phyloP scores from a whole-genome alignment of 2,888 invertebrate species.

The Teinopalpus imperialis region DNA sequence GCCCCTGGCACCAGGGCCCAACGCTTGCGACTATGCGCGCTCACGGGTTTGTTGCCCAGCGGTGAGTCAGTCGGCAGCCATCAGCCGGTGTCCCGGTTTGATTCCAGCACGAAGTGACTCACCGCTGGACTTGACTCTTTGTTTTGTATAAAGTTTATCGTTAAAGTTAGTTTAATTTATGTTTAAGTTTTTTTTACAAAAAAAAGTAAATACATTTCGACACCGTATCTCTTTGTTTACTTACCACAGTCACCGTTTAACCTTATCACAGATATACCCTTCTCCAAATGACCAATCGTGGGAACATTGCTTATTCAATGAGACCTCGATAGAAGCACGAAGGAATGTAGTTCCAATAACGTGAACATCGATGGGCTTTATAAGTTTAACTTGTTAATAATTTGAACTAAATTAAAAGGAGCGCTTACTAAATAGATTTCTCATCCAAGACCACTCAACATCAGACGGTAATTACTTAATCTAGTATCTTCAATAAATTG shows the following conservation, averaged over 20 bases:
- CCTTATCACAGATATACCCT: neutral
- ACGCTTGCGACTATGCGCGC: constrained; percentile 80
- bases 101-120: constrained; percentile 63
- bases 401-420: no score
- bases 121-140: constrained; percentile 65
- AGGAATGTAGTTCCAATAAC: no score
- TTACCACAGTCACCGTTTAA: constrained; percentile 11
- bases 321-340: no score
- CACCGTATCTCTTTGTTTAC: constrained; percentile 58
- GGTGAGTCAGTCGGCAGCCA: constrained; percentile 62
- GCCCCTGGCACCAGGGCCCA: constrained; percentile 57
- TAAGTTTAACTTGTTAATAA: no score
- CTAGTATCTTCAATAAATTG: no score
- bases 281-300: constrained; percentile 7
- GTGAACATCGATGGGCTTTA: no score
- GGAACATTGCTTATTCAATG: no score
- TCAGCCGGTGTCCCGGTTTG: neutral
- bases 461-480: no score
- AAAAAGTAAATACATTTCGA: constrained; percentile 82
- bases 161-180: constrained; percentile 72
- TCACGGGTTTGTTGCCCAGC: constrained; percentile 63
- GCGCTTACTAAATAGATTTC: no score
- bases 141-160: constrained; percentile 76
- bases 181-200: constrained; percentile 68
- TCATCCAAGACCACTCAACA: no score